Conservation (phyloP, 2,797 vertebrate species). For the Lithobates sylvaticus region DNA sequence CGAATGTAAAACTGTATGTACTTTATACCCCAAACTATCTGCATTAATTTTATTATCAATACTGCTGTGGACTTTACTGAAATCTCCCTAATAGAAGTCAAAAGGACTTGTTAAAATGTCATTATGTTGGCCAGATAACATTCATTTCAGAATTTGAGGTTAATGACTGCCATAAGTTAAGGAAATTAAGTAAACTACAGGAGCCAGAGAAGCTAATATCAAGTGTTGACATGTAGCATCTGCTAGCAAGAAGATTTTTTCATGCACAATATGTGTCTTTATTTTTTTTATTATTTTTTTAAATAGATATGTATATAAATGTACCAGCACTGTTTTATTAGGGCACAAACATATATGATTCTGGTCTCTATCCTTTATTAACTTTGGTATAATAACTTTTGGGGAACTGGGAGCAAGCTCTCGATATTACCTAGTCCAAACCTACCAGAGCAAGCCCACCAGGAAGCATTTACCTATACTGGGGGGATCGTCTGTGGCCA, state of each 20-base stretch:
- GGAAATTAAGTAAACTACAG: slow-evolving; percentile 2
- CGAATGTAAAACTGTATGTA: not conserved
- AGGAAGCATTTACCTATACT: no score
- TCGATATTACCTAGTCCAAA: no score
- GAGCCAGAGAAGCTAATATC: not conserved
- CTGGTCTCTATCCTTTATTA: no score
- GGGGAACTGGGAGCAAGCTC: no score
- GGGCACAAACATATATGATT: no score
- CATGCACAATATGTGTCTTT: not conserved
- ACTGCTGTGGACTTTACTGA: slow-evolving; percentile 5
- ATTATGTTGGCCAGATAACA: slow-evolving; percentile 20
- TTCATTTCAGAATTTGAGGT: not conserved
- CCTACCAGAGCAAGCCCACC: no score
- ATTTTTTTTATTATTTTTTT: not conserved
- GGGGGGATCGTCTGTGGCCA: no score
- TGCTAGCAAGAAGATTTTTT: not conserved
- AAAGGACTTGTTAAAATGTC: slow-evolving; percentile 10
- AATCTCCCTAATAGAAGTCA: slow-evolving; percentile 9
- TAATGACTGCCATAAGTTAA: slow-evolving; percentile 6
- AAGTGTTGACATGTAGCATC: not conserved
- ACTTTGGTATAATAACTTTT: no score
- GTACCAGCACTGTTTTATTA: no score
- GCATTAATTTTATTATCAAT: slow-evolving; percentile 20
- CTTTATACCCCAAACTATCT: slow-evolving; percentile 3
- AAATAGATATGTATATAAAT: not conserved